A percentile compares a stretch with the other conserved stretches of the same genome.
phyloP scores from a whole-genome alignment of 2,888 invertebrate genomes.

The Rhodophaea formosa region DNA sequence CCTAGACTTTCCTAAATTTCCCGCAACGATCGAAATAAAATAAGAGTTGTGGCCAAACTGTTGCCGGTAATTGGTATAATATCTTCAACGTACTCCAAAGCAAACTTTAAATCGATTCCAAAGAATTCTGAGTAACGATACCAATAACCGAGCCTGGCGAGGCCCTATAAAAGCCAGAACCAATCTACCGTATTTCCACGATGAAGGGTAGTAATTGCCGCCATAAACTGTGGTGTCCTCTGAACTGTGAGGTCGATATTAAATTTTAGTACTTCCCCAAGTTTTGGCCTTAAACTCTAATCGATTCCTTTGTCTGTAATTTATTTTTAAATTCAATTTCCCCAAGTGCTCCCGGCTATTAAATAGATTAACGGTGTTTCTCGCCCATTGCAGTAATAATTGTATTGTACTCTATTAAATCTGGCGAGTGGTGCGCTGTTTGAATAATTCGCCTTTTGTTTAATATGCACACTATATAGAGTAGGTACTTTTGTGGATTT shows the following conservation, averaged over 20 bases:
- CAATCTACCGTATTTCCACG: slow-evolving; percentile 68
- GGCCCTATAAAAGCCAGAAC: slow-evolving; percentile 68
- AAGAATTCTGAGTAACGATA: slow-evolving; percentile 51
- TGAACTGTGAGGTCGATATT: slow-evolving; percentile 62
- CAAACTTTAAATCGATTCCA: slow-evolving; percentile 30
- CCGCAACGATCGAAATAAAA: too few species aligned
- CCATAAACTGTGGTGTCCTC: slow-evolving; percentile 72
- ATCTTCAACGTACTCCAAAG: not conserved
- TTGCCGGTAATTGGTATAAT: too few species aligned
- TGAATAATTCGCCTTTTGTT: slow-evolving; percentile 4
- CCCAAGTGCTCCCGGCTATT: slow-evolving; percentile 50
- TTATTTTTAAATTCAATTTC: slow-evolving; percentile 60
- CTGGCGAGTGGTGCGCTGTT: not conserved
- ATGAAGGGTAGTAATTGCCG: slow-evolving; percentile 74
- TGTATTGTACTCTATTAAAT: slow-evolving; percentile 24
- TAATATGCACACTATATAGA: not conserved
- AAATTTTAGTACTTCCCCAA: slow-evolving; percentile 69
- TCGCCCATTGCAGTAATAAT: slow-evolving; percentile 32
- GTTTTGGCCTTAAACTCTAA: slow-evolving; percentile 62
- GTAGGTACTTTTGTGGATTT: not conserved
- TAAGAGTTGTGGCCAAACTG: too few species aligned
- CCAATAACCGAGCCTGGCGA: slow-evolving; percentile 55
- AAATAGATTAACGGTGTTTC: slow-evolving; percentile 50
- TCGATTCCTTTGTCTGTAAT: slow-evolving; percentile 55
- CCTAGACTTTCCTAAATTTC: too few species aligned